Conservation (phyloP, 2,888 invertebrate genomes). For the Idaea aversata region DNA sequence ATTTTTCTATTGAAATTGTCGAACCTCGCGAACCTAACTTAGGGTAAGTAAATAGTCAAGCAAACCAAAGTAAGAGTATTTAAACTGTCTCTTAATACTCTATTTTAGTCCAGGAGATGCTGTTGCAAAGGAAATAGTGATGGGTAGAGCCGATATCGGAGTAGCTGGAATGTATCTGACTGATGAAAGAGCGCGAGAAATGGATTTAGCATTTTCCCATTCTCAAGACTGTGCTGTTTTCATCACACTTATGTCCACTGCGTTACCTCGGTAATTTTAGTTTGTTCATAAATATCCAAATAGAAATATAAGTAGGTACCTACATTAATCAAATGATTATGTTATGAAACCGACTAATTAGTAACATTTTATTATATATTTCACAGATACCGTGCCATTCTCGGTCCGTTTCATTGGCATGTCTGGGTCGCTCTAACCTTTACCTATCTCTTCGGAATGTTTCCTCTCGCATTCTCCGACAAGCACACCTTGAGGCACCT, state of each 20-base stretch:
- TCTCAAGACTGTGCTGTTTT: conserved; percentile 89
- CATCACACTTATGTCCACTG: conserved; percentile 87
- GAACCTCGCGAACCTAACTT: conserved; percentile 77
- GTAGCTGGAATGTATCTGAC: conserved; percentile 87
- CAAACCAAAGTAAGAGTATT: not conserved
- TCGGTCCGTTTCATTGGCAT: conserved; percentile 91
- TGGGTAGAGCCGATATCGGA: conserved; percentile 83
- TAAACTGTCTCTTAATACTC: not conserved
- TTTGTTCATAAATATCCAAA: too few species aligned
- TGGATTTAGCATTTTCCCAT: conserved; percentile 84
- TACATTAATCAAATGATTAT: not conserved
- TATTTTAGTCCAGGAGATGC: conserved; percentile 80
- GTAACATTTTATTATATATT: not conserved
- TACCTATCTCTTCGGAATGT: conserved; percentile 86
- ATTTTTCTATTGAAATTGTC: conserved; percentile 85
- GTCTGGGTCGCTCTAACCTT: conserved; percentile 88
- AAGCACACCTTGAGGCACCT: conserved; percentile 84
- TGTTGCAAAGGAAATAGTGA: conserved; percentile 77
- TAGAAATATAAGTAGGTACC: not conserved
- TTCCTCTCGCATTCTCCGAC: conserved; percentile 87
- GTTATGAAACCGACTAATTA: too few species aligned
- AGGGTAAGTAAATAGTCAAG: conserved; percentile 34
- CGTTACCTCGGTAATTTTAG: conserved; percentile 82
- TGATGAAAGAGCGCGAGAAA: conserved; percentile 63
- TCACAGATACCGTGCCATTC: conserved; percentile 87